Conservation (phyloP, 2,888 invertebrate species). For the Polymixis flavicincta region DNA sequence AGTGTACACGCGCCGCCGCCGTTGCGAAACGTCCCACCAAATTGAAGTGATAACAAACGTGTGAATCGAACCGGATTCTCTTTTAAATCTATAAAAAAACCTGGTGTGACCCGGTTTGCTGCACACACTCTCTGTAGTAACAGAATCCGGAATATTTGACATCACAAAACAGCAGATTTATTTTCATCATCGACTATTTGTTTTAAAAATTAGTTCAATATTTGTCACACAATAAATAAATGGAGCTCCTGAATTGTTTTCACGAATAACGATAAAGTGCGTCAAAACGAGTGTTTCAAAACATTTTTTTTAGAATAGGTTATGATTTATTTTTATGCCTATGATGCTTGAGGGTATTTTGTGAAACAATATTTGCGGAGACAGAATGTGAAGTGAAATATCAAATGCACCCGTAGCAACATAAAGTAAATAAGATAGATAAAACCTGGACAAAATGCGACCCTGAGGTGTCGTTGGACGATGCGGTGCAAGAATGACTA, state of each 20-base stretch:
- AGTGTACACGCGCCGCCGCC: constrained; percentile 62
- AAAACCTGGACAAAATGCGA: constrained; percentile 75
- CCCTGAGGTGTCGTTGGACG: constrained; percentile 79
- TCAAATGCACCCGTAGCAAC: constrained; percentile 59
- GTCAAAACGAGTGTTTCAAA: constrained; percentile 22
- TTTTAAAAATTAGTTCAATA: constrained; percentile 55
- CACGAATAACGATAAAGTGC: constrained; percentile 42
- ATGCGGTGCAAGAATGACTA: constrained; percentile 72
- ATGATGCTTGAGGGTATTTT: constrained; percentile 12
- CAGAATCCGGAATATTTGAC: constrained; percentile 42
- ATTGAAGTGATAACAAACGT: constrained; percentile 71
- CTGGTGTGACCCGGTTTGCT: constrained; percentile 31
- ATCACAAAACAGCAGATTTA: constrained; percentile 40
- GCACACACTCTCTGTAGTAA: constrained; percentile 2
- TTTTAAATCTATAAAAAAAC: constrained; percentile 57
- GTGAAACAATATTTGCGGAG: constrained; percentile 43
- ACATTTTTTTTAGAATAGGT: neutral
- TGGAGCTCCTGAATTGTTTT: constrained; percentile 15
- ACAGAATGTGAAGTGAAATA: constrained; percentile 37
- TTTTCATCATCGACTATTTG: constrained; percentile 51
- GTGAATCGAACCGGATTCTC: constrained; percentile 59
- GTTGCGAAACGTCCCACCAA: constrained; percentile 64
- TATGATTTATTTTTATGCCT: neutral
- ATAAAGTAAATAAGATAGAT: constrained; percentile 74
- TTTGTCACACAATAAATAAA: constrained; percentile 48